phyloP scores from a whole-genome alignment of 2,113 vertebrate species.

The Eclectus roratus region DNA sequence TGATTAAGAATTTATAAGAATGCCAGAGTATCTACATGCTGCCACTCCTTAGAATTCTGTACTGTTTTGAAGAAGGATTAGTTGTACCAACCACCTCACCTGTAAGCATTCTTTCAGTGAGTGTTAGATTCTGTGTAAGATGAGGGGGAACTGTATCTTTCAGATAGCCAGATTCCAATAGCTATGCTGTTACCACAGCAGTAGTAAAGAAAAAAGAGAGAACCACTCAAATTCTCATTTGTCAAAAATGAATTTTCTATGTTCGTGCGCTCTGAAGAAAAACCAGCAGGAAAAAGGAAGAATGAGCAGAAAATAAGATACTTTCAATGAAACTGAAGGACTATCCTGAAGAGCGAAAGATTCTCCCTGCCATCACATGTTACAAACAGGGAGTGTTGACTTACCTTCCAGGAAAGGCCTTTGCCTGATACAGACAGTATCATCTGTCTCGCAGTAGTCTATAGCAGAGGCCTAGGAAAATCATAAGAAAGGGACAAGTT shows the following conservation, averaged over 20 bases:
- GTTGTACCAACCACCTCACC: neutral
- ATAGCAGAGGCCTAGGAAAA: neutral
- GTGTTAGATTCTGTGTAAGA: neutral
- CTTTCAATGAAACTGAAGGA: neutral
- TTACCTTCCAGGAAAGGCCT: neutral
- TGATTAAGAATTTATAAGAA: neutral
- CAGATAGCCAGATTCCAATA: neutral
- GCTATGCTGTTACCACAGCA: neutral
- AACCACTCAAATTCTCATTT: neutral
- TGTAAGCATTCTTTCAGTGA: neutral
- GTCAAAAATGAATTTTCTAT: neutral
- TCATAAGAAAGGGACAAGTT: neutral
- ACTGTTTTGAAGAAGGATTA: neutral
- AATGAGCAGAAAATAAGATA: neutral
- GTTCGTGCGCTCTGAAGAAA: neutral
- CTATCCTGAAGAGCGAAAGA: neutral
- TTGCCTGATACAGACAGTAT: neutral
- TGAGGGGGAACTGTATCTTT: neutral
- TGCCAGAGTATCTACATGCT: neutral
- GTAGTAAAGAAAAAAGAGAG: neutral
- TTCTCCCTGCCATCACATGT: neutral
- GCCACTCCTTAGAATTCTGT: neutral
- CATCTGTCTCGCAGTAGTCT: neutral
- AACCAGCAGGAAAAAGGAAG: neutral
- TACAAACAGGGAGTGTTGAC: neutral